Percentiles rank a stretch among this genome's conserved stretches.
Evolutionary conservation across 2,113 vertebrate species (phyloP).

Genomic region (Setophaga coronata): DNA sequence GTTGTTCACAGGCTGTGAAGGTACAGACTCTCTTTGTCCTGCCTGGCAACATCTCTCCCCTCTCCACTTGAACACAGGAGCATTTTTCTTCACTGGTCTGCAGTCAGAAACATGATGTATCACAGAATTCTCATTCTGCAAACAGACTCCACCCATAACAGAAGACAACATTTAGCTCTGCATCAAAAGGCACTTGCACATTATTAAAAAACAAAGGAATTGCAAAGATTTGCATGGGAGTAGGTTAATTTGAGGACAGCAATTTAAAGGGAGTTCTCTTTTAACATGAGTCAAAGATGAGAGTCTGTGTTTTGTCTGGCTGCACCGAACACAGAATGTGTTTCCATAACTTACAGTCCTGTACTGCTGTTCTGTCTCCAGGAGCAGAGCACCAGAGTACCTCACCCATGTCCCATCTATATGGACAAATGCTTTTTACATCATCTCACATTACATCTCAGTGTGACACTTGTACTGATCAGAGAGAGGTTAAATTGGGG

Average conservation of each 20-base stretch:
- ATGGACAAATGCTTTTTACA: background rate
- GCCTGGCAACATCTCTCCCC: background rate
- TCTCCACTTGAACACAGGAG: background rate
- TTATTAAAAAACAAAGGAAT: slow-evolving; percentile 6
- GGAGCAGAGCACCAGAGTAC: background rate
- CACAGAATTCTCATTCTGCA: background rate
- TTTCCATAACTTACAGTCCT: background rate
- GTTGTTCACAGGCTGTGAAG: background rate
- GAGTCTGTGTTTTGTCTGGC: background rate
- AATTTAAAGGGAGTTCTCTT: slow-evolving; percentile 25
- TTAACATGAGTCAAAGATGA: slow-evolving; percentile 58
- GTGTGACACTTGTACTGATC: background rate
- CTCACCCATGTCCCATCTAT: background rate
- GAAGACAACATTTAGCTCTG: slow-evolving; percentile 41
- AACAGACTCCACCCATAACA: background rate
- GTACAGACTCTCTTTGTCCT: background rate
- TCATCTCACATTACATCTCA: background rate
- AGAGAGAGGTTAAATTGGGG: background rate
- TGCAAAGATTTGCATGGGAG: slow-evolving; percentile 26
- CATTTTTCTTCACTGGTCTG: background rate
- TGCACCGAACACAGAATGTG: background rate
- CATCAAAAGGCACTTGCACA: slow-evolving; percentile 5
- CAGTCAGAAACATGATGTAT: background rate
- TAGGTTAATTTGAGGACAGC: slow-evolving; percentile 19
- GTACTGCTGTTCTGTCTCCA: background rate